phyloP scores from a whole-genome alignment of 2,113 vertebrate genomes.

The Numida meleagris region DNA sequence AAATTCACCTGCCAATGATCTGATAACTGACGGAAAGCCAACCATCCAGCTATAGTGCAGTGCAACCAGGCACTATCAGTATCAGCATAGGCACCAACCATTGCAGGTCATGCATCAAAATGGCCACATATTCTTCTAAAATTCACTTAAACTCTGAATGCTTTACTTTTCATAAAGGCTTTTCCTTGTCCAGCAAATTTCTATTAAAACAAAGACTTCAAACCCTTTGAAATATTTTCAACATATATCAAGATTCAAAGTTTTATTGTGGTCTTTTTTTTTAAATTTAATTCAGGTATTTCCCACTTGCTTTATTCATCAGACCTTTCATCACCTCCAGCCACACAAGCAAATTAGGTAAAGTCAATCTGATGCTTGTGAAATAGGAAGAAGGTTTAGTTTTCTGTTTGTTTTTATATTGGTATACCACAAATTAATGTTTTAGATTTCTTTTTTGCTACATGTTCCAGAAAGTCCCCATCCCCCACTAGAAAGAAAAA shows the following conservation, averaged over 20 bases:
- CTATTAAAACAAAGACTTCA: neutral
- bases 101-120: neutral
- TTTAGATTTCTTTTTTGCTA: neutral
- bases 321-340: constrained; percentile 1
- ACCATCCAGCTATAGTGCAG: neutral
- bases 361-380: neutral
- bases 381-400: neutral
- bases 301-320: constrained; percentile 3
- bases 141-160: neutral
- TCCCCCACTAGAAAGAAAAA: neutral
- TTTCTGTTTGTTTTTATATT: neutral
- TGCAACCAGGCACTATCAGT: neutral
- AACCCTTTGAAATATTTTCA: neutral
- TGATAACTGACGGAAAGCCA: neutral
- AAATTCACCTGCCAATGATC: neutral
- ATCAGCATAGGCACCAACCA: neutral
- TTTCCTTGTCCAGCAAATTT: neutral
- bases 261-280: neutral
- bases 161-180: neutral
- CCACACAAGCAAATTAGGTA: neutral
- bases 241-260: neutral
- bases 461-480: neutral
- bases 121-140: neutral
- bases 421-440: neutral
- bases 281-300: neutral